Evolutionary conservation across 2,888 invertebrate genomes (phyloP).

Genomic region (Molorchus minor): DNA sequence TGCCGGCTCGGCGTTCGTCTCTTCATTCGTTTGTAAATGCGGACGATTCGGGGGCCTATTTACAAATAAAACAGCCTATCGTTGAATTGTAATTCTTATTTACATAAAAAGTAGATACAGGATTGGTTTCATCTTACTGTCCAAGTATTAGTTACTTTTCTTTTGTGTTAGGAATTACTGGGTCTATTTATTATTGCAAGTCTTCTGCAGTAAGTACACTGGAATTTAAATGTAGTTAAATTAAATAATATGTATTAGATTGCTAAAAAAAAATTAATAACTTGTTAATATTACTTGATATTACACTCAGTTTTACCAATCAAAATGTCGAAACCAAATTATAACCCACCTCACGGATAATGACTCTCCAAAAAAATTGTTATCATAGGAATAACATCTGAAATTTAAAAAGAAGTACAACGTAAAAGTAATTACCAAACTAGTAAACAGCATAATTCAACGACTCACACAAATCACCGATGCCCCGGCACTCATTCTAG

Average conservation of each 20-base stretch:
- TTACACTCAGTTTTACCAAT: no score
- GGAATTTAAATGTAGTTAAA: not conserved
- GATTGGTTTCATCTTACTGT: no score
- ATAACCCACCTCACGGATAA: no score
- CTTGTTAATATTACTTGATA: no score
- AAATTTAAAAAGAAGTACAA: no score
- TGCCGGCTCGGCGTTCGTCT: constrained; percentile 44
- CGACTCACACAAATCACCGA: no score
- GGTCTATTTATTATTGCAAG: not conserved
- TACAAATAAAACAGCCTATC: constrained; percentile 24
- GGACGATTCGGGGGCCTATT: constrained; percentile 39
- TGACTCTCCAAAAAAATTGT: no score
- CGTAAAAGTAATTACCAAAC: no score
- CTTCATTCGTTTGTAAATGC: constrained; percentile 35
- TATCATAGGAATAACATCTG: no score
- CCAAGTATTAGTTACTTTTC: not conserved
- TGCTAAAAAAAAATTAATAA: not conserved
- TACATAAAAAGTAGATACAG: constrained; percentile 7
- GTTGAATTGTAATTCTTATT: constrained; percentile 11
- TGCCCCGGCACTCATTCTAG: no score
- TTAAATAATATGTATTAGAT: not conserved
- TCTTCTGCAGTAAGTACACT: not conserved
- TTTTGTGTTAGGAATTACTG: not conserved
- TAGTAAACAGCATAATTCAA: no score
- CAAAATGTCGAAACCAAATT: no score